Base-by-base conservation (phyloP, 2,888 invertebrate species). In the Merodon equestris region DNA sequence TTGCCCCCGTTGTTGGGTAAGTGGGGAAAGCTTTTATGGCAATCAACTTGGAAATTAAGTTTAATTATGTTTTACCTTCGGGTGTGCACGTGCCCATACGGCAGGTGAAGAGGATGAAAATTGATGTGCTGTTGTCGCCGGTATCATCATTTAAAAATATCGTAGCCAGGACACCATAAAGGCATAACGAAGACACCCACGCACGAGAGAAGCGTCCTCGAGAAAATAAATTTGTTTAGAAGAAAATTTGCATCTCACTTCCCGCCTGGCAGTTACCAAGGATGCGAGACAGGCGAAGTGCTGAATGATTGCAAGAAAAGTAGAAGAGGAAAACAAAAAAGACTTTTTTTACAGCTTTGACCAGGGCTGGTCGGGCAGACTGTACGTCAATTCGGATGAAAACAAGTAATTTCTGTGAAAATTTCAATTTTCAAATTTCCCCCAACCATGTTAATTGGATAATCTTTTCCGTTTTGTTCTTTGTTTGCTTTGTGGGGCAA, bases 11-110 rank as follows among this genome's bases (percentile, higher is more conserved):
- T n/a, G n/a, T n/a, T 42, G 53, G 47, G 57, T 54, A 71, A 71
- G 76, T 71, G 76, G 72, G 60, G 61, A 76, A 76, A 76, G 76
- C 76, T 76, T 76, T 76, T 76, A 72, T 66, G 76, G 76, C 76
- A 76, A 76, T 76, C 76, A 76, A 72, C 76, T 72, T 72, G 54
- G 45, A 76, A 76, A 76, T 76, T 72, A 76, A 76, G 61, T 72
- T 64, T 72, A 76, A 76, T 76, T 76, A 76, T 67, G 45, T 72
- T 67, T 56, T 61, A 72, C 66, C 76, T 61, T 40, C 40, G 10
- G n/a, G 40, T 9, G 27, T 27, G 27, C 3, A 27, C 58, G n/a
- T 18, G 15, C 50, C 66, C 72, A 13, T 47, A 45, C 45, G 47
- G 50, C n/a, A 61, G 40, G 47, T 40, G 15, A 4, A 57, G 27